Percentiles rank a stretch among this genome's conserved stretches.
Conservation (phyloP, 2,888 invertebrate species). For the Meiosimyza decipiens region DNA sequence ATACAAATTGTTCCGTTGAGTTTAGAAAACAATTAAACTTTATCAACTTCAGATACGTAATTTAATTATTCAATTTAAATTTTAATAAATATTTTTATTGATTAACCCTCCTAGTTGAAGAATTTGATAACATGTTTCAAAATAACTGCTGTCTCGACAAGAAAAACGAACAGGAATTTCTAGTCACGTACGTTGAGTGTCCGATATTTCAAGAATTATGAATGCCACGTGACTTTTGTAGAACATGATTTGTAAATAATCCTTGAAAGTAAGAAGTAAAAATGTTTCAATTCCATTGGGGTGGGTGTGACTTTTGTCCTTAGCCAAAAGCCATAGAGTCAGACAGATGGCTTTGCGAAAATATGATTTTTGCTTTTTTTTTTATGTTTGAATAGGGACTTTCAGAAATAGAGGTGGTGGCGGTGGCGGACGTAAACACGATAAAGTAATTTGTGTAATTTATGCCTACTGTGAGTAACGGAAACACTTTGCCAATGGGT, state of each 20-base stretch:
- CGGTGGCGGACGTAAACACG: background rate
- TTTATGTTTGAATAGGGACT: constrained; percentile 18
- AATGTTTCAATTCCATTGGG: constrained; percentile 43
- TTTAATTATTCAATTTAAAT: too few relatives aligned
- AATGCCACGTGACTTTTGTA: constrained; percentile 61
- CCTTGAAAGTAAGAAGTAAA: constrained; percentile 44
- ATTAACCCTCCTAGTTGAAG: too few relatives aligned
- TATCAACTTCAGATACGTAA: too few relatives aligned
- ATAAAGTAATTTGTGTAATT: constrained; percentile 16
- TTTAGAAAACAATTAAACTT: too few relatives aligned
- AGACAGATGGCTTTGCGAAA: constrained; percentile 6
- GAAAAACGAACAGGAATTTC: constrained; percentile 45
- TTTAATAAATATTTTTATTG: too few relatives aligned
- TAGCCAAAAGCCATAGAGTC: background rate
- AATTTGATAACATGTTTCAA: too few relatives aligned
- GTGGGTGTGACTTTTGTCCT: constrained; percentile 24
- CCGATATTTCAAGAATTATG: constrained; percentile 64
- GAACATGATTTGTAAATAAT: constrained; percentile 54
- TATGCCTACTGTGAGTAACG: constrained; percentile 20
- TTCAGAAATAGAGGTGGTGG: too few relatives aligned
- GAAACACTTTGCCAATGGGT: constrained; percentile 4
- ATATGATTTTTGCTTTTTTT: constrained; percentile 13
- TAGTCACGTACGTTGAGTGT: constrained; percentile 54
- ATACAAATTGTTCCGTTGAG: too few relatives aligned
- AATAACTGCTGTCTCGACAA: too few relatives aligned